phyloP scores from a whole-genome alignment of 2,113 vertebrate species.

The Hippotragus niger region DNA sequence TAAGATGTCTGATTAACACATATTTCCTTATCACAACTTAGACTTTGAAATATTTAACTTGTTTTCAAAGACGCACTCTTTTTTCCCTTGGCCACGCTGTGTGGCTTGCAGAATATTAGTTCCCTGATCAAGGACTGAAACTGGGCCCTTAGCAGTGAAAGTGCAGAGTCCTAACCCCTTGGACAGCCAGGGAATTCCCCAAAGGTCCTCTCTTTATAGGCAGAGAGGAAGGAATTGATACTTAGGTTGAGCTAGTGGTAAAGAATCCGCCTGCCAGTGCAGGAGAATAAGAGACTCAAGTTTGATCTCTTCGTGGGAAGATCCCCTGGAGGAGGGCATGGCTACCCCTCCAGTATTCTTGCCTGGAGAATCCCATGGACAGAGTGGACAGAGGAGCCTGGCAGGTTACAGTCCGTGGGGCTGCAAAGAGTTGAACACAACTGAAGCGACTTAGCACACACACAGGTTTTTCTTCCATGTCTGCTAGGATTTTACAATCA shows the following conservation, averaged over 20 bases:
- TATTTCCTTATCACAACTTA: not conserved
- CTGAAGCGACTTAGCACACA: not conserved
- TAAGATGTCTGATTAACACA: not conserved
- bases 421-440: not conserved
- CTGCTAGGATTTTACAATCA: not conserved
- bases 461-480: not conserved
- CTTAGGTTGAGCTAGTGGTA: not conserved
- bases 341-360: not conserved
- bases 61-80: not conserved
- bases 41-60: not conserved
- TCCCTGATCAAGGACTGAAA: not conserved
- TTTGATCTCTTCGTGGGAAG: not conserved
- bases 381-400: not conserved
- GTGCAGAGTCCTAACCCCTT: not conserved
- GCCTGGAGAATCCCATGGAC: not conserved
- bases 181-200: not conserved
- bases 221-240: not conserved
- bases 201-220: not conserved
- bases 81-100: not conserved
- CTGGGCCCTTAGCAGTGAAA: not conserved
- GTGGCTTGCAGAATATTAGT: not conserved
- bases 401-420: not conserved
- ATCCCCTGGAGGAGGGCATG: not conserved
- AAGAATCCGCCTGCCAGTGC: not conserved
- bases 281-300: not conserved